Evolutionary conservation across 2,113 vertebrate species (phyloP), one percentile per base, ranked within the genome.

Genomic region (Hiodon alosoides): DNA sequence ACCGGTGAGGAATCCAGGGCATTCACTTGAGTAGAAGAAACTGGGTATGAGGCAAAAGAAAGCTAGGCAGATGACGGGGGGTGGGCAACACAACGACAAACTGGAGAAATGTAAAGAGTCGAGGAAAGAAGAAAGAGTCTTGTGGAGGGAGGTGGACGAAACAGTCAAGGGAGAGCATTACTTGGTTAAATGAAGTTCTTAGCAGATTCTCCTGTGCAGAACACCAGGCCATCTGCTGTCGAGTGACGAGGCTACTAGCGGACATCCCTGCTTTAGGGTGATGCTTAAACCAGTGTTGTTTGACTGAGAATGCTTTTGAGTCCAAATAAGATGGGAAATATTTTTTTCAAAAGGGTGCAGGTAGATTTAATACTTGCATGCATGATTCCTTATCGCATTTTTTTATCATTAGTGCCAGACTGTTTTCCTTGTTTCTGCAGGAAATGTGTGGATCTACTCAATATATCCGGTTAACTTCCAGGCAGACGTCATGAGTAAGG

Each of bases 381-480:
- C 14, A 14, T 59, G 4, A 59, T 9, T 9, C 4, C 9, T 9
- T 59, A 14, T 14, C 14, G 58, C 14, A 14, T 59, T 14, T 59
- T 59, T 14, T 59, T 14, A 59, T 59, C 58, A 31, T 57, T 11
- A 8, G 6, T 11, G 6, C 55, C 5, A 14, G 9, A 3, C 8
- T 0, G 8, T 59, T 11, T 59, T 7, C 8, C 65, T n/a, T 60
- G 54, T 71, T 3, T 71, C 46, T 69, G 5, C 65, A 87, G 85
- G 85, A 57, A 87, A 85, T 2, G 76, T 87, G 47, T 87, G 85
- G 85, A 80, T 87, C 67, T 87, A 87, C 68, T 80, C 80, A 8
- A 82, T 84, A 59, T 84, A 85, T 31, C 75, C 79, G 72, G 81
- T 84, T 3, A 75, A 17, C 59, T 87, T 85, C 17, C 50, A 74